phyloP scores from a whole-genome alignment of 2,888 invertebrate species.

The Andrena trimmerana region DNA sequence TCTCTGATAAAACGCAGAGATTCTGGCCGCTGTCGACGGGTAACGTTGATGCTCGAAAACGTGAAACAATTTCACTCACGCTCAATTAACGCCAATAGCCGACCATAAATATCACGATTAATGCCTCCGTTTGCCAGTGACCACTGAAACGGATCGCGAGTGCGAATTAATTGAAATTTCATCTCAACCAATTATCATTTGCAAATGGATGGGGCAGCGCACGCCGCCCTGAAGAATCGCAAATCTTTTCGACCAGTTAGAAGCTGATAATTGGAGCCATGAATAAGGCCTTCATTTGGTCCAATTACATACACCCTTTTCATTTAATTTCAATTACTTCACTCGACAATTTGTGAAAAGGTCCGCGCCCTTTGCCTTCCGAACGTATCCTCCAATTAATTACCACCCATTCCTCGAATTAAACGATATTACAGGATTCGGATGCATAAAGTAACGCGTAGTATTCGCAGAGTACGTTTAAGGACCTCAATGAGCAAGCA shows the following conservation, averaged over 20 bases:
- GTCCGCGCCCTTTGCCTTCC: too few species aligned
- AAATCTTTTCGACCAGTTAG: background rate
- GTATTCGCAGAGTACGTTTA: background rate
- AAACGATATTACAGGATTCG: too few species aligned
- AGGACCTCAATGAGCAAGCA: background rate
- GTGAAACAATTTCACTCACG: background rate
- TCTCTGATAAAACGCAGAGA: background rate
- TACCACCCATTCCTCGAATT: too few species aligned
- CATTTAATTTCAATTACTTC: too few species aligned
- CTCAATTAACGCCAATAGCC: background rate
- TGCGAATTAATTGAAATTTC: constrained; percentile 16
- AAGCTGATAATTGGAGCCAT: background rate
- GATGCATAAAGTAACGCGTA: background rate
- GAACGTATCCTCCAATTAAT: too few species aligned
- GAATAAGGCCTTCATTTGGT: too few species aligned
- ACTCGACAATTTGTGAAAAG: too few species aligned
- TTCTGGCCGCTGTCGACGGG: background rate
- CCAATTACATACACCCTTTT: too few species aligned
- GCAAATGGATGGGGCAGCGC: background rate
- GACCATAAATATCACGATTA: constrained; percentile 30
- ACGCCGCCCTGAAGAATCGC: background rate
- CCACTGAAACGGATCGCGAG: background rate
- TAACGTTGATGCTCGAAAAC: background rate
- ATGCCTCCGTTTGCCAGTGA: background rate
- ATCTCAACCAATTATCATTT: constrained; percentile 11